Evolutionary conservation across 2,113 vertebrate genomes (phyloP).

Genomic region (Desmodus rotundus): DNA sequence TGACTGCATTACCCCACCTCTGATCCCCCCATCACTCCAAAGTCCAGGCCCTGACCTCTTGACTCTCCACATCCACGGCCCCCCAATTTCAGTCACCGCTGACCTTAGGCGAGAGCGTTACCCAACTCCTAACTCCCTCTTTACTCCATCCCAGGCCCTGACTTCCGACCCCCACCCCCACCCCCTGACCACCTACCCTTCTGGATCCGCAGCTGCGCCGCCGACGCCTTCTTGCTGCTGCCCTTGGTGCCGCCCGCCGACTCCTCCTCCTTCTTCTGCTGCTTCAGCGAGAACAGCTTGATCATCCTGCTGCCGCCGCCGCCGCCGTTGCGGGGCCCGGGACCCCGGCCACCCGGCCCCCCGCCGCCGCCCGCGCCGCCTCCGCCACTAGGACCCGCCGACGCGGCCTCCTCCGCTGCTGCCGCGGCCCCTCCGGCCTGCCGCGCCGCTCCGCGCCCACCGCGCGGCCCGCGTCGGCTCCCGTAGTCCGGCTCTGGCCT

Average conservation of each 20-base stretch:
- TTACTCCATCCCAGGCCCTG: not conserved
- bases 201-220: slow-evolving; percentile 96
- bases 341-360: slow-evolving; percentile 60
- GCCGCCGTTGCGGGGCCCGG: slow-evolving; percentile 59
- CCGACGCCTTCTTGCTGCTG: slow-evolving; percentile 93
- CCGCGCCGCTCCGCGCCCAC: slow-evolving; percentile 71
- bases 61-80: not conserved
- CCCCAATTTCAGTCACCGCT: not conserved
- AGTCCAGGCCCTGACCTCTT: not conserved
- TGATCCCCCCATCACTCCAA: not conserved
- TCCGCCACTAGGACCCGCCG: slow-evolving; percentile 36
- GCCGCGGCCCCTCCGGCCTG: slow-evolving; percentile 54
- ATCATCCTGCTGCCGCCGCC: slow-evolving; percentile 86
- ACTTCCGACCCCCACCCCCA: not conserved
- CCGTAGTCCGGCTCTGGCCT: slow-evolving; percentile 75
- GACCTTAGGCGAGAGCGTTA: not conserved
- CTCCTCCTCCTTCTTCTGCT: slow-evolving; percentile 99
- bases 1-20: not conserved
- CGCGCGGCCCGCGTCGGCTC: slow-evolving; percentile 75
- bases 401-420: slow-evolving; percentile 47
- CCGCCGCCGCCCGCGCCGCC: slow-evolving; percentile 54
- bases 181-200: slow-evolving; percentile 83
- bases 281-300: slow-evolving; percentile 97
- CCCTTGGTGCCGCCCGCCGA: slow-evolving; percentile 93
- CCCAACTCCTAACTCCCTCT: not conserved